Conservation (phyloP, 2,888 invertebrate species). For the Ceriagrion tenellum region DNA sequence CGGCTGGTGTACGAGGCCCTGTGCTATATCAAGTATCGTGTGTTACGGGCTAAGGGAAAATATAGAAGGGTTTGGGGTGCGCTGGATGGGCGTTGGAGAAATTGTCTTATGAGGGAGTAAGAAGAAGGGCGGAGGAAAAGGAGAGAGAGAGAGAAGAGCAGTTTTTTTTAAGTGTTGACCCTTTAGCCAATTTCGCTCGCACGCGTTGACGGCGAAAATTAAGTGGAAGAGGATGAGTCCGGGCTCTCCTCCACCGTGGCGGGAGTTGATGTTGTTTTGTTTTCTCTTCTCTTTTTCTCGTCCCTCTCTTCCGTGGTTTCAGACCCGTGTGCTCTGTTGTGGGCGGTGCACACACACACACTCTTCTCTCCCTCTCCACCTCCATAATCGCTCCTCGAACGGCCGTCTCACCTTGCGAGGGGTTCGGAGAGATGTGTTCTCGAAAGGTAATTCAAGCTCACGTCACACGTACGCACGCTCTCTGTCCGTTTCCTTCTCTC, state of each 20-base stretch:
- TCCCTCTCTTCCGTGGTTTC: background rate
- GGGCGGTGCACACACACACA: background rate
- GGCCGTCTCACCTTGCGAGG: background rate
- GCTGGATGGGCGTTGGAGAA: background rate
- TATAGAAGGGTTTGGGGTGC: background rate
- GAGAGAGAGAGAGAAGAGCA: background rate
- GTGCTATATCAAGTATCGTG: no score
- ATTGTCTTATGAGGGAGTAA: background rate
- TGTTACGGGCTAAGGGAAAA: background rate
- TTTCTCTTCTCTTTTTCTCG: background rate
- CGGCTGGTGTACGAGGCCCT: no score
- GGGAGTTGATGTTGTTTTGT: background rate
- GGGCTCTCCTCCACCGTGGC: background rate
- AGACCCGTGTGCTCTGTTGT: background rate
- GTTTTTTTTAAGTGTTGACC: slow-evolving; percentile 14
- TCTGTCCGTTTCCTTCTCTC: background rate
- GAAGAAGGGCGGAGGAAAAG: background rate
- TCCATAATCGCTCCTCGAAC: background rate
- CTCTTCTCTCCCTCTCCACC: background rate
- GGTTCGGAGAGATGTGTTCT: slow-evolving; percentile 29
- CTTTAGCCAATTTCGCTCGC: slow-evolving; percentile 26
- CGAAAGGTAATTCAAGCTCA: slow-evolving; percentile 55
- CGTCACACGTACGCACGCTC: slow-evolving; percentile 49
- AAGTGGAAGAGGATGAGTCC: slow-evolving; percentile 20
- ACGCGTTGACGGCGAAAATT: slow-evolving; percentile 28